phyloP scores from a whole-genome alignment of 2,888 invertebrate genomes.

The Xestobium rufovillosum region DNA sequence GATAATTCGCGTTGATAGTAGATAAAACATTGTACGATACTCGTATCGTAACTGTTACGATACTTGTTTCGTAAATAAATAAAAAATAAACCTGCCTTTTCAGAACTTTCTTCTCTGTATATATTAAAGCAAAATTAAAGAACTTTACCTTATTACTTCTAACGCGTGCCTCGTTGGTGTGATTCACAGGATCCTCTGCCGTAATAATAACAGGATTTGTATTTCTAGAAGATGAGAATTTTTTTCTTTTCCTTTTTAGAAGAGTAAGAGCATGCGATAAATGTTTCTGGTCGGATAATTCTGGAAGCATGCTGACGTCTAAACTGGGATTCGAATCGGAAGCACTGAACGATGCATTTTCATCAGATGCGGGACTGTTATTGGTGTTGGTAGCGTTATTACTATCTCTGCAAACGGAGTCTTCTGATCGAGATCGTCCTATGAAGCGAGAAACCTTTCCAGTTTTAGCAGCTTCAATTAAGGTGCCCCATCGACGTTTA shows the following conservation, averaged over 20 bases:
- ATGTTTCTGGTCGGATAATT: conserved; percentile 29
- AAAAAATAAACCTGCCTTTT: conserved; percentile 16
- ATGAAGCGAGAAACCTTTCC: conserved; percentile 74
- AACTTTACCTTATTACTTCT: conserved; percentile 30
- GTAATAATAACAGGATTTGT: conserved; percentile 51
- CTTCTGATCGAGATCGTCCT: conserved; percentile 74
- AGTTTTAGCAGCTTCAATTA: conserved; percentile 80
- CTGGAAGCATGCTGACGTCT: conserved; percentile 32
- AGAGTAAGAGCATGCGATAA: conserved; percentile 60
- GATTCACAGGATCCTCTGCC: conserved; percentile 43
- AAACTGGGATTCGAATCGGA: conserved; percentile 65
- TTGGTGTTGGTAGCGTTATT: conserved; percentile 49
- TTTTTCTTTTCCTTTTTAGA: conserved; percentile 72
- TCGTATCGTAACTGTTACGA: background rate
- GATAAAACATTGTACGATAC: background rate
- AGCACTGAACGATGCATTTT: conserved; percentile 63
- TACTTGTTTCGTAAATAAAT: conserved; percentile 1
- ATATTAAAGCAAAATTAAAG: conserved; percentile 13
- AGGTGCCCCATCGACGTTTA: conserved; percentile 74
- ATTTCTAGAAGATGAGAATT: conserved; percentile 72
- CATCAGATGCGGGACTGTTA: conserved; percentile 53
- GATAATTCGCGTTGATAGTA: too few relatives aligned
- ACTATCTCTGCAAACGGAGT: conserved; percentile 60
- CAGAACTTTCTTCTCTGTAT: conserved; percentile 13
- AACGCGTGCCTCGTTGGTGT: conserved; percentile 35